Base-by-base conservation (phyloP, 1,140 invertebrate genomes). In the Dendroctonus ponderosae region DNA sequence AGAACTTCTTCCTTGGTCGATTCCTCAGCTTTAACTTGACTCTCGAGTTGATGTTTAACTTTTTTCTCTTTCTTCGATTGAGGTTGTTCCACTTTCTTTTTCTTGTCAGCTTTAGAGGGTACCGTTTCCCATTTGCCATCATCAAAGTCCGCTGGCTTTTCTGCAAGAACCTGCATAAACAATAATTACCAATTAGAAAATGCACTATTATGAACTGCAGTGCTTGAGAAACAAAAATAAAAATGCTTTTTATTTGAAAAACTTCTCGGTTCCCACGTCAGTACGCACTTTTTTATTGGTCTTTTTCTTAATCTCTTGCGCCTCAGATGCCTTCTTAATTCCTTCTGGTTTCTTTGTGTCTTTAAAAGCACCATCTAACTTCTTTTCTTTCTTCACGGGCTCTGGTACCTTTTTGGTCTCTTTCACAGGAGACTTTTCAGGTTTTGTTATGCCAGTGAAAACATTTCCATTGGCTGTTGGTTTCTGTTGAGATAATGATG, bases 71-170 rank as follows among this genome's bases (percentile, higher is more conserved):
- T 76, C 65, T 85, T 85, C 71, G 86, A 84, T 3, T 75, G 78
- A 12, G 83, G 82, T 6, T 78, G 79, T 46, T 84, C 82, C 49
- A 82, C 81, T 58, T 83, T 85, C 70, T 81, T 82, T 69, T 88
- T 88, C 66, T 88, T 89, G 59, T 87, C 85, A 57, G 81, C 87
- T 72, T 82, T 85, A 5, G 86, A 86, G 54, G 85, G 85, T 8
- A 88, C 88, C 74, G 86, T 87, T 74, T 89, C 85, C 89, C 89
- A 90, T 44, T 86, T 82, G 77, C 87, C 88, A 68, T 89, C 88
- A 78, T 90, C 88, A 79, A 84, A 89, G 71, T 90, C 88, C 46
- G 85, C 82, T 7, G 88, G 87, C 75, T 89, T 90, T 70, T 87
- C 57, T 12, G 61, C 40, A 48, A 8, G 3, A 50, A 5, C 14